Percentiles rank a stretch among this genome's conserved stretches.
phyloP scores from a whole-genome alignment of 2,888 invertebrate species.

The Orgyia antiqua region DNA sequence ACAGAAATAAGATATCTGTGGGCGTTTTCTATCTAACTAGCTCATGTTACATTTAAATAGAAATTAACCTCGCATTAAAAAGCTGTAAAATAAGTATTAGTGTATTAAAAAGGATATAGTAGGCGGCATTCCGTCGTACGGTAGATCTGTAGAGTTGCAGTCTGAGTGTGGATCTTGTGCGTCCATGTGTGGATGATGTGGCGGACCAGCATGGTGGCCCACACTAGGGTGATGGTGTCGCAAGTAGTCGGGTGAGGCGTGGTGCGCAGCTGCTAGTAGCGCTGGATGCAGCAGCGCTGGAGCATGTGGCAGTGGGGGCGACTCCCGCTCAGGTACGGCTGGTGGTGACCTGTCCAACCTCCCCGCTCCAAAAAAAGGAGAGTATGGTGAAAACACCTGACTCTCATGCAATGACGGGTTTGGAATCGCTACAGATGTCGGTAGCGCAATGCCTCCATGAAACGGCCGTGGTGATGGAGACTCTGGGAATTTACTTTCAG shows the following conservation, averaged over 20 bases:
- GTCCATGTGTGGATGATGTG: conserved; percentile 87
- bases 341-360: conserved; percentile 77
- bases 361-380: conserved; percentile 89
- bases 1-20: conserved; percentile 75
- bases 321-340: conserved; percentile 85
- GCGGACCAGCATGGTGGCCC: conserved; percentile 88
- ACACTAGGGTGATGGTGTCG: conserved; percentile 84
- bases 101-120: conserved; percentile 91
- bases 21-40: conserved; percentile 35
- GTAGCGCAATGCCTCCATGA: conserved; percentile 92
- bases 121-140: conserved; percentile 95
- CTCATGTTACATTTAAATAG: conserved; percentile 28
- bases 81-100: conserved; percentile 7
- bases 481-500: conserved; percentile 78
- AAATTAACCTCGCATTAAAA: conserved; percentile 27
- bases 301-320: conserved; percentile 90
- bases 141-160: conserved; percentile 94
- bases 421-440: conserved; percentile 97
- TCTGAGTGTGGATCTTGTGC: conserved; percentile 91
- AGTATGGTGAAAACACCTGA: conserved; percentile 94
- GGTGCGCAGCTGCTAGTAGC: conserved; percentile 89
- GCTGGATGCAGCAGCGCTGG: conserved; percentile 92
- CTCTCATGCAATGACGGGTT: conserved; percentile 97
- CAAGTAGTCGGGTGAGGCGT: conserved; percentile 89
- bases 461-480: conserved; percentile 87